Base-by-base conservation (phyloP, 2,113 vertebrate species). In the Pavo muticus region DNA sequence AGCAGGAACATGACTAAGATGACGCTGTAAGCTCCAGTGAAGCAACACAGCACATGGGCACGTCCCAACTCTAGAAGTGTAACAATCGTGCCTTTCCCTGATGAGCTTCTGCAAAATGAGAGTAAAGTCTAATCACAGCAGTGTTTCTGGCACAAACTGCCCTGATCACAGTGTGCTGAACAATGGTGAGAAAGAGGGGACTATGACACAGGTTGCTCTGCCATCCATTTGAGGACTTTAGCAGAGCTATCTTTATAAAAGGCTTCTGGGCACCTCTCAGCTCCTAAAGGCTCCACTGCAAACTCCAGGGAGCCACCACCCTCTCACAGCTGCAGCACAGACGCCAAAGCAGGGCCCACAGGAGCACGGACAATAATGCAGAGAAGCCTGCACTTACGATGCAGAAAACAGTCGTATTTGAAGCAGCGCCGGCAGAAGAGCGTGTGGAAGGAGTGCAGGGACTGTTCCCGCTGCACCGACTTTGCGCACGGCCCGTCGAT, bases 361-460 rank as follows among this genome's bases (percentile, higher is more conserved):
- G 54, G 68, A 60, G 32, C 9, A 35, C 16, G n/a, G 25, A 79
- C 88, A 67, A 63, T 88, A 82, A 65, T 1, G 60, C 92, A 82
- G 78, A 93, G 93, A 39, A 74, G 87, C 3, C 0, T 27, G 54
- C 91, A 98, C 98, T 98, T 98, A 99, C 99, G 99, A 95, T 99
- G 99, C 88, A 99, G 98, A 94, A 99, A 99, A 91, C 99, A 99
- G 98, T 99, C 99, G 25, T 99, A 99, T 95, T 99, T 99, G 98
- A 99, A 99, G 98, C 99, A 99, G 69, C 99, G 99, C 35, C 99
- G 98, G 97, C 99, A 99, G 97, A 99, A 99, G 69, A 99, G 99
- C 0, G 99, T 99, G 97, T 99, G 99, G 97, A 99, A 99, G 95
- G 99, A 99, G 97, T 99, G 99, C 68, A 99, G 97, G 16, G 99